Evolutionary conservation across 2,888 invertebrate genomes (phyloP).

Genomic region (Volucella zonaria): DNA sequence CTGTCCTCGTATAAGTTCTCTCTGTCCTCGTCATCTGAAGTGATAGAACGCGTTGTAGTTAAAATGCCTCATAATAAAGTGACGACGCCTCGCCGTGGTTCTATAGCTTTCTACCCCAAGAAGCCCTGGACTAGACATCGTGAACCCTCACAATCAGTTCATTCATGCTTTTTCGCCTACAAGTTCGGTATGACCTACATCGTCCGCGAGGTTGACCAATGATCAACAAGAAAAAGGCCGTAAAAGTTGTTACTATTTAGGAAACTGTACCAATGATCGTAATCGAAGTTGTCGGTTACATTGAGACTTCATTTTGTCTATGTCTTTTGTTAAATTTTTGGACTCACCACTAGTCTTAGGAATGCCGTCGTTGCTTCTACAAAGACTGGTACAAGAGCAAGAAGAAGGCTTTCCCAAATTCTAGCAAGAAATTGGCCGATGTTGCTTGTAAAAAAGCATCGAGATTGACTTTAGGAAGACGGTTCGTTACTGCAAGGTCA

Average conservation of each 20-base stretch:
- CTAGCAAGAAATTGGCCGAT: constrained; percentile 99
- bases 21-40: constrained; percentile 79
- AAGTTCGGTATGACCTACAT: constrained; percentile 99
- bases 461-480: constrained; percentile 98
- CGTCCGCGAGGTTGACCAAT: constrained; percentile 99
- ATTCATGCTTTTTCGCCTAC: constrained; percentile 99
- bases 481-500: constrained; percentile 98
- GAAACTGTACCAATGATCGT: constrained; percentile 99
- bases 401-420: constrained; percentile 99
- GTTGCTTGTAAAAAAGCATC: constrained; percentile 97
- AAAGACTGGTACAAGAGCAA: constrained; percentile 97
- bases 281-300: constrained; percentile 98
- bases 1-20: constrained; percentile 77
- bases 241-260: constrained; percentile 98
- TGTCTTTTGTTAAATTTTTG: constrained; percentile 97
- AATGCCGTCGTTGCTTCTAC: constrained; percentile 99
- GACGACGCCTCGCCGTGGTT: constrained; percentile 99
- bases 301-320: constrained; percentile 98
- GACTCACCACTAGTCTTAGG: constrained; percentile 99
- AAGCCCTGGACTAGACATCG: constrained; percentile 97
- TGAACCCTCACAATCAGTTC: too few species aligned
- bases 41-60: constrained; percentile 76
- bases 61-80: constrained; percentile 98
- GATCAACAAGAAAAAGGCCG: constrained; percentile 99
- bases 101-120: constrained; percentile 99